Conservation (phyloP, 2,797 vertebrate species). For the Sebastes ruberrimus region DNA sequence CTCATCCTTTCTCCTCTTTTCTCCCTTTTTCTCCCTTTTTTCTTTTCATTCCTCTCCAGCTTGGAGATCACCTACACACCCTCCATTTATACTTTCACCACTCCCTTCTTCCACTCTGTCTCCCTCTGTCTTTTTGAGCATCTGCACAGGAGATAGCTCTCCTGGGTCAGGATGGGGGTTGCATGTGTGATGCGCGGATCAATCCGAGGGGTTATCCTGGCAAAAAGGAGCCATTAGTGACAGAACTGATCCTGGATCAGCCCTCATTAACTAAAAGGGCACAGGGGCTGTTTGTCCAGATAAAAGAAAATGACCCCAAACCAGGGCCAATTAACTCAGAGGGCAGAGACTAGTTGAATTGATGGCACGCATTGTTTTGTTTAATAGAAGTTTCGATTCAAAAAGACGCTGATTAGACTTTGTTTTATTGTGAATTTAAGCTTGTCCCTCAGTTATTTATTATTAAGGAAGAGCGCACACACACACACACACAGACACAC, state of each 20-base stretch:
- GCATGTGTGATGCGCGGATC: constrained; percentile 67
- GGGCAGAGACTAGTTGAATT: constrained; percentile 35
- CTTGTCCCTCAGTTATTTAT: constrained; percentile 75
- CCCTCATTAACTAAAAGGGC: constrained; percentile 79
- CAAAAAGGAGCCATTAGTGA: constrained; percentile 71
- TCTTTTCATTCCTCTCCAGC: constrained; percentile 38
- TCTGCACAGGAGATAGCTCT: constrained; percentile 1
- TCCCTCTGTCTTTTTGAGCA: background rate
- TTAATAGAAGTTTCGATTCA: constrained; percentile 59
- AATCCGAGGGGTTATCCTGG: constrained; percentile 67
- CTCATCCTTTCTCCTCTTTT: constrained; percentile 45
- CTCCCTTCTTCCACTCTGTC: constrained; percentile 63
- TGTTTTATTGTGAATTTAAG: constrained; percentile 61
- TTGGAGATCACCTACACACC: constrained; percentile 32
- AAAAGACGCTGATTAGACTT: constrained; percentile 58
- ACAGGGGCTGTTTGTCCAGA: constrained; percentile 71
- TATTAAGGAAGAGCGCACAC: constrained; percentile 50
- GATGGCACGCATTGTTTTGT: constrained; percentile 45
- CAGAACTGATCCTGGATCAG: constrained; percentile 74
- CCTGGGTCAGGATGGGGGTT: constrained; percentile 51
- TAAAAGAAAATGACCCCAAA: constrained; percentile 73
- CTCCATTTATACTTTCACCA: constrained; percentile 78
- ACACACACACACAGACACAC: constrained; percentile 19
- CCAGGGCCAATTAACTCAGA: constrained; percentile 69
- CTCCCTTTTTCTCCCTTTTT: constrained; percentile 2